phyloP scores from a whole-genome alignment of 92 coral and sea anemone species.

The Epizoanthus rinbou region DNA sequence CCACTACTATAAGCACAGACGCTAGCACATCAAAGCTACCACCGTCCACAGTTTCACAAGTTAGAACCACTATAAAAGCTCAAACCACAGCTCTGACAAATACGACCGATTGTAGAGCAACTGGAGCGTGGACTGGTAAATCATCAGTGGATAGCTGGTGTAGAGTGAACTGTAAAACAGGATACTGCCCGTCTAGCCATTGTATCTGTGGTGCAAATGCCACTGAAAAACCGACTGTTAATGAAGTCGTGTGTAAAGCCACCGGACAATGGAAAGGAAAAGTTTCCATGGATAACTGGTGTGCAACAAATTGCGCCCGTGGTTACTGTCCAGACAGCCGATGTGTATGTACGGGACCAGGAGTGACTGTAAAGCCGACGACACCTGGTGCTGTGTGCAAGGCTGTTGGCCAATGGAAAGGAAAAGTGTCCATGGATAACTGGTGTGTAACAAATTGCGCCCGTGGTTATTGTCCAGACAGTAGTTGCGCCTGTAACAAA shows the following conservation, averaged over 20 bases:
- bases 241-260: not conserved
- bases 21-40: not conserved
- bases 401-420: slow-evolving; percentile 5
- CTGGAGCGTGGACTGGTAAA: not conserved
- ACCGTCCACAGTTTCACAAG: not conserved
- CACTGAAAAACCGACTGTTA: not conserved
- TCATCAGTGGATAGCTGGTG: slow-evolving; percentile 39
- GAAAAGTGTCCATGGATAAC: slow-evolving; percentile 20
- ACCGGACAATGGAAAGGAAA: slow-evolving; percentile 12
- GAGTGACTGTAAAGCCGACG: not conserved
- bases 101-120: slow-evolving; percentile 3
- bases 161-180: not conserved
- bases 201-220: slow-evolving; percentile 13
- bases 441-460: slow-evolving; percentile 47
- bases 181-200: slow-evolving; percentile 23
- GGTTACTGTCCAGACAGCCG: slow-evolving; percentile 24
- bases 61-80: not conserved
- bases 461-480: slow-evolving; percentile 19
- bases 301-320: slow-evolving; percentile 22
- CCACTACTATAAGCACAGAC: not conserved
- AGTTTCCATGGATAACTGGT: slow-evolving; percentile 40
- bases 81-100: not conserved
- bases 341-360: slow-evolving; percentile 5
- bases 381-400: not conserved
- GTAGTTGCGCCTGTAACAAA: not conserved